Evolutionary conservation across 2,888 invertebrate species (phyloP).

Genomic region (Dermolepida albohirtum): DNA sequence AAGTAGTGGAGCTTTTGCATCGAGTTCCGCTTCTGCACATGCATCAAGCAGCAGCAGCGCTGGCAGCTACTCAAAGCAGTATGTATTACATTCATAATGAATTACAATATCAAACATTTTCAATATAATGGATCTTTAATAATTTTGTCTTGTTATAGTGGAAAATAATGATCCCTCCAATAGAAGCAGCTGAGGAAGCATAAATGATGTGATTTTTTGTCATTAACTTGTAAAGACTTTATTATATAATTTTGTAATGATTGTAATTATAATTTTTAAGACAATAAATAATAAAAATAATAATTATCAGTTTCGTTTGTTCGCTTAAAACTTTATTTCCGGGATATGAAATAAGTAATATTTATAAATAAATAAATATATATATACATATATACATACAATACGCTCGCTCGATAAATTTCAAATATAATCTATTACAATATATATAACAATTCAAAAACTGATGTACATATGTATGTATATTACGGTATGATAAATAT

Average conservation of each 20-base stretch:
- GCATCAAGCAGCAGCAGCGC: slow-evolving; percentile 30
- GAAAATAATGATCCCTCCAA: not conserved
- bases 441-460: too few species aligned
- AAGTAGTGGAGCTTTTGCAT: slow-evolving; percentile 33
- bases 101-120: not conserved
- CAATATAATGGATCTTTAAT: not conserved
- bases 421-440: too few species aligned
- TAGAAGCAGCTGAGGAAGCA: not conserved
- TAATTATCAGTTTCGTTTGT: too few species aligned
- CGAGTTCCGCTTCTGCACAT: slow-evolving; percentile 32
- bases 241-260: slow-evolving; percentile 1
- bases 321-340: too few species aligned
- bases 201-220: not conserved
- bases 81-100: not conserved
- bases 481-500: too few species aligned
- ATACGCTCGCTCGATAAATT: too few species aligned
- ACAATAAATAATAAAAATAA: too few species aligned
- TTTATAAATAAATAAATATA: too few species aligned
- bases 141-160: slow-evolving; percentile 1
- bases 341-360: too few species aligned
- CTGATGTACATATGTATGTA: too few species aligned
- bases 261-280: too few species aligned
- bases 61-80: slow-evolving; percentile 25
- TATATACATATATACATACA: too few species aligned
- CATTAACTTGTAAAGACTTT: not conserved